These are phyloP conservation scores for Ostrea denselamellosa DNA, from an alignment of 1,140 invertebrate genomes.

Conservation along the genomic window DNA sequence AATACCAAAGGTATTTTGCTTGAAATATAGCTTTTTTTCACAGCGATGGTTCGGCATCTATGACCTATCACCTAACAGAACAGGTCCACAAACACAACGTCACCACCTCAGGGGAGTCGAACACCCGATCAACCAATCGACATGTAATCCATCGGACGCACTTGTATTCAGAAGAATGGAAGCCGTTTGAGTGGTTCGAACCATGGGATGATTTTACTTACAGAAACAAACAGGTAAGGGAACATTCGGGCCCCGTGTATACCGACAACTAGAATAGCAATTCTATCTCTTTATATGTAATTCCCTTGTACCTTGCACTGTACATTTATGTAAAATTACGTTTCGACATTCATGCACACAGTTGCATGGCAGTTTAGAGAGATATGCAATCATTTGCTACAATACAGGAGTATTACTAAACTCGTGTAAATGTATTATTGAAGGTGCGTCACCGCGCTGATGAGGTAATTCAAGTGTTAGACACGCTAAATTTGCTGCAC, in stretches of 20 bases:
- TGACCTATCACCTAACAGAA: constrained; percentile 80
- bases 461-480: constrained; percentile 81
- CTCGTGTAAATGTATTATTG: constrained; percentile 22
- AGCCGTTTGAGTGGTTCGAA: constrained; percentile 69
- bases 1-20: too few relatives aligned
- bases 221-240: constrained; percentile 77
- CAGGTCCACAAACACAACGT: constrained; percentile 53
- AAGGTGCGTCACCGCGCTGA: constrained; percentile 80
- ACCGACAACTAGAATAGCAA: too few relatives aligned
- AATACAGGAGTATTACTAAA: background rate
- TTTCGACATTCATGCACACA: too few relatives aligned
- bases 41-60: constrained; percentile 82
- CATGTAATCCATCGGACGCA: constrained; percentile 58
- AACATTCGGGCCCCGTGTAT: background rate
- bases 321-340: too few relatives aligned
- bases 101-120: constrained; percentile 42
- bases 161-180: constrained; percentile 72
- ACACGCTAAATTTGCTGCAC: constrained; percentile 82
- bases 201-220: constrained; percentile 77
- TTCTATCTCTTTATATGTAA: too few relatives aligned
- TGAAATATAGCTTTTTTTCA: background rate
- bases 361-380: too few relatives aligned
- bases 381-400: background rate
- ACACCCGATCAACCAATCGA: constrained; percentile 40
- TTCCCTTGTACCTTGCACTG: too few relatives aligned